phyloP scores from a whole-genome alignment of 2,797 vertebrate species.

The Myripristis murdjan region DNA sequence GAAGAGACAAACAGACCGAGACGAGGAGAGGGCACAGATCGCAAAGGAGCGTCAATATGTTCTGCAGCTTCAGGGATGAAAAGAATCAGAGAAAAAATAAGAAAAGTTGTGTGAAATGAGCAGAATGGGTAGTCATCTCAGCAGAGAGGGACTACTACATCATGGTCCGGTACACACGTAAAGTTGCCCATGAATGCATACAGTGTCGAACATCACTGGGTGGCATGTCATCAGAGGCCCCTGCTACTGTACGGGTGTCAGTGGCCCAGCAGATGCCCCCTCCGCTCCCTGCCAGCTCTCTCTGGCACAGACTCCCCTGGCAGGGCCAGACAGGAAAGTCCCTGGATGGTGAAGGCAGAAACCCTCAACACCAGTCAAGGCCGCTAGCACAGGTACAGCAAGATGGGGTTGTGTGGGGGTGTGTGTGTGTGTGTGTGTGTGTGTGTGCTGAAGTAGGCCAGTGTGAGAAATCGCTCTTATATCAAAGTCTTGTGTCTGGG shows the following conservation, averaged over 20 bases:
- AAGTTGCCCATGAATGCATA: slow-evolving; percentile 46
- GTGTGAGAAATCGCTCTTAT: slow-evolving; percentile 28
- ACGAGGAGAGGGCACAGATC: slow-evolving; percentile 31
- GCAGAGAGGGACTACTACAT: slow-evolving; percentile 40
- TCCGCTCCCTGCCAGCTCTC: slow-evolving; percentile 65
- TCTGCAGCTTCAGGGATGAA: slow-evolving; percentile 43
- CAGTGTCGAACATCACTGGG: slow-evolving; percentile 62
- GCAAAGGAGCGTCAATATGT: slow-evolving; percentile 43
- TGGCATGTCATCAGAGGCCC: slow-evolving; percentile 71
- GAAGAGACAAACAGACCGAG: neutral
- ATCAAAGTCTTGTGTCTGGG: slow-evolving; percentile 66
- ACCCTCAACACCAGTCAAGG: slow-evolving; percentile 61
- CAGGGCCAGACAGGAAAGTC: slow-evolving; percentile 62
- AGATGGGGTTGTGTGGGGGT: slow-evolving; percentile 31
- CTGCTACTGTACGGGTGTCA: slow-evolving; percentile 66
- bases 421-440: slow-evolving; percentile 26
- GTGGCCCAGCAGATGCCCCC: slow-evolving; percentile 61
- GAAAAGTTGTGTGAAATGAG: slow-evolving; percentile 44
- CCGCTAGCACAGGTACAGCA: slow-evolving; percentile 56
- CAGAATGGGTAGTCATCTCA: slow-evolving; percentile 26
- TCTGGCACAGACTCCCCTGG: slow-evolving; percentile 69
- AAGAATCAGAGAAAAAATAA: slow-evolving; percentile 1
- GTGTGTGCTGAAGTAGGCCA: slow-evolving; percentile 5
- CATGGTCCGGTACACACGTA: slow-evolving; percentile 18
- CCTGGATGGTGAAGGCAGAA: slow-evolving; percentile 67